A percentile compares a stretch with the other conserved stretches of the same genome.
These are phyloP conservation scores for Chionoecetes opilio DNA, from an alignment of 1,140 invertebrate genomes.

Conservation along the genomic window DNA sequence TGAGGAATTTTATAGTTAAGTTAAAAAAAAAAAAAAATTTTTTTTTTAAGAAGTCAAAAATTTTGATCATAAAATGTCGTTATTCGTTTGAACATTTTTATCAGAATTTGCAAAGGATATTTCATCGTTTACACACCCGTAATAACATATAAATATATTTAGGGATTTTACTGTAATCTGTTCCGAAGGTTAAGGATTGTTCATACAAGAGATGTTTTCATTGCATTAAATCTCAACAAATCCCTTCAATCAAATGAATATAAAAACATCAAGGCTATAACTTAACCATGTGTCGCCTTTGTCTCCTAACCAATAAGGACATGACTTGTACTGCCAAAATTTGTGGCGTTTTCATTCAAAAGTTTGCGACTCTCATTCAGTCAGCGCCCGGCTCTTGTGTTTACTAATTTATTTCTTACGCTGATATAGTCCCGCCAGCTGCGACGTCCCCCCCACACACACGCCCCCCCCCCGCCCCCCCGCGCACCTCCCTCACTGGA, in stretches of 20 bases:
- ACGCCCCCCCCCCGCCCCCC: background rate
- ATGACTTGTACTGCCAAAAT: background rate
- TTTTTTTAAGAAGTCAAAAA: too few species aligned
- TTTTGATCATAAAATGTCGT: too few species aligned
- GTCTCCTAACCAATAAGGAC: background rate
- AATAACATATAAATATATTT: too few species aligned
- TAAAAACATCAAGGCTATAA: background rate
- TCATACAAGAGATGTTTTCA: background rate
- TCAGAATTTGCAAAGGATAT: too few species aligned
- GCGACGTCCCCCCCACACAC: background rate
- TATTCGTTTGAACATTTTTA: too few species aligned
- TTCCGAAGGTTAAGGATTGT: background rate
- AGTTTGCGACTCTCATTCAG: background rate
- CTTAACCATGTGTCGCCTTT: background rate
- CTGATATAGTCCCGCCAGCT: background rate
- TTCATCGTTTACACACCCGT: too few species aligned
- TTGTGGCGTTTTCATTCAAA: background rate
- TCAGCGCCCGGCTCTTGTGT: background rate
- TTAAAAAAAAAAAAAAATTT: too few species aligned
- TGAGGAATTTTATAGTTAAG: too few species aligned
- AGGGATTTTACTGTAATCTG: too few species aligned
- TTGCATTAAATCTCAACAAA: background rate
- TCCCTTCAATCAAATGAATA: background rate
- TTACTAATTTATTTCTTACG: conserved; percentile 2
- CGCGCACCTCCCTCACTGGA: background rate